Base-by-base conservation (phyloP, 2,797 vertebrate genomes). In the Gobionotothen gibberifrons region DNA sequence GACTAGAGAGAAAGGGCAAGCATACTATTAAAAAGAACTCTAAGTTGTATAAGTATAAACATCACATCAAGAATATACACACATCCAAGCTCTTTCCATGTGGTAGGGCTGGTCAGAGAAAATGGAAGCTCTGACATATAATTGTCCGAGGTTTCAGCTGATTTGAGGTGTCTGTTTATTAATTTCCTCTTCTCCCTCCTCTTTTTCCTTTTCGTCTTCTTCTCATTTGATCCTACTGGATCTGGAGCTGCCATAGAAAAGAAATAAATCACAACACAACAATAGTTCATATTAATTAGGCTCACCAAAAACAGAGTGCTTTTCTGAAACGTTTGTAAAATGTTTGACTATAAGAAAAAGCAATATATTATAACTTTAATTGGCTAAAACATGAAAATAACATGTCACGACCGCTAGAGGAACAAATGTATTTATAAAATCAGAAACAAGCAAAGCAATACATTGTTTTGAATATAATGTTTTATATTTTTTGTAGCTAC, bases 101-200 rank as follows among this genome's bases (percentile, higher is more conserved):
- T 90, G 68, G 95, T 89, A 43, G 94, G 85, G 83, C 90, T 92
- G 42, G 89, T 84, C 55, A 90, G 77, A 14, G 93, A 89, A 93
- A 98, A 96, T 0, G 97, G 96, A 72, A 97, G 94, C 87, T 97
- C 95, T 7, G 87, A 89, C 92, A 96, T 92, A 48, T 95, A 78
- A 70, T 51, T 84, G 44, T 85, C 73, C 0, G 68, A 52, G 0
- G 44, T 13, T 13, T 87, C 81, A 2, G 59, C 11, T 2, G 29
- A 61, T 46, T 85, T 83, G 3, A 79, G 63, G 16, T 79, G 85
- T 57, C 85, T 90, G 81, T 83, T 90, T 44, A 60, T 76, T 48
- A 69, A 1, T 55, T 85, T 91, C 60, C 49, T 84, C 66, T 49
- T 91, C 48, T 86, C 86, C 26, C 76, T 87, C 71, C 76, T 83